Base-by-base conservation (phyloP, 2,888 invertebrate genomes). In the Cancer borealis region DNA sequence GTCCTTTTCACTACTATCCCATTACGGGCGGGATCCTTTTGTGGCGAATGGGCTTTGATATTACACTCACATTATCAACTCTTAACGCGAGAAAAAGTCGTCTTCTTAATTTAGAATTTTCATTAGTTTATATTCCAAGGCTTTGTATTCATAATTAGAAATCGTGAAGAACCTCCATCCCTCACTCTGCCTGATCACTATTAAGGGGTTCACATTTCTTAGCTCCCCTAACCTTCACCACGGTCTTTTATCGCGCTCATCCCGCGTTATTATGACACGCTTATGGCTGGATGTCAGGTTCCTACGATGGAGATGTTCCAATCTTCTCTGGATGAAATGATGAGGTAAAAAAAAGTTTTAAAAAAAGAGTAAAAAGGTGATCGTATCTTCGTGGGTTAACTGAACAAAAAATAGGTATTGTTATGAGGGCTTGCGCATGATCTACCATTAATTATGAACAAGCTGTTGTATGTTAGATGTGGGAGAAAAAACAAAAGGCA, bases 201-300 rank as follows among this genome's bases (percentile, higher is more conserved):
- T 73, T 73, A 73, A 26, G 73, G 14, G 73, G 73, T 73, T 26
- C 73, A 73, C 73, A 73, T 73, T 73, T 73, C 73, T 26, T 73
- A 26, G 26, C 73, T 73, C 73, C 73, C 73, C 73, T 73, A 73
- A 73, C 73, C n/a, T 73, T n/a, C 73, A 73, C 21, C 73, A n/a
- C 73, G 73, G n/a, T 73, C 73, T 73, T 73, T 73, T 26, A 26
- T 73, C 26, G 73, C 73, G 73, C 26, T 73, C 73, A n/a, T 73
- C n/a, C n/a, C 26, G n/a, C 73, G 73, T 73, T 73, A 73, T 73
- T 73, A 73, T 73, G 73, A 73, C 73, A 73, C 73, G 73, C 21
- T 73, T 73, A 73, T 73, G 73, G 73, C 73, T 73, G 73, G 73
- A 6, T 73, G 73, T 73, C 73, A 73, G 73, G 73, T n/a, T 73